Conservation (phyloP, 2,888 invertebrate species). For the Chirona hameri region DNA sequence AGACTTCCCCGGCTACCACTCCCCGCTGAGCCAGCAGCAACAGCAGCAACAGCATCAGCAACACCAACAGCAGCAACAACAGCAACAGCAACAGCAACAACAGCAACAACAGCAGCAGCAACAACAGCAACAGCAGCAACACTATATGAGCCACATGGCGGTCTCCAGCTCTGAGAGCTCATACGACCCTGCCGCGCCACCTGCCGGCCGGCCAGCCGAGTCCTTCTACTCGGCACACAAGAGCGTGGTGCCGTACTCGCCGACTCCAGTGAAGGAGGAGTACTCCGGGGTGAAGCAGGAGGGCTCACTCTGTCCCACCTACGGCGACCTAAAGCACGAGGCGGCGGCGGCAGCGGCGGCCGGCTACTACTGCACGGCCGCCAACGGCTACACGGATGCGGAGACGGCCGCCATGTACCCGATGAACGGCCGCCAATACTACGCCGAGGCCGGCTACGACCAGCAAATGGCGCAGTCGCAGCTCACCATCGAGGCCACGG, state of each 20-base stretch:
- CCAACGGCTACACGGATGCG: not conserved
- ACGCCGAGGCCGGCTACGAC: constrained; percentile 9
- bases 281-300: not conserved
- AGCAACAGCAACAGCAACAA: constrained; percentile 3
- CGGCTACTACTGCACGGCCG: constrained; percentile 7
- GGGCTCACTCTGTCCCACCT: not conserved
- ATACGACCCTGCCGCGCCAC: not conserved
- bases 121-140: constrained; percentile 25
- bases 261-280: not conserved
- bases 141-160: not conserved
- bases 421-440: not conserved
- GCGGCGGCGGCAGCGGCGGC: not conserved
- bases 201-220: not conserved
- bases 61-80: not conserved
- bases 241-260: not conserved
- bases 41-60: not conserved
- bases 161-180: not conserved
- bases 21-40: not conserved
- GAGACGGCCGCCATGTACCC: not conserved
- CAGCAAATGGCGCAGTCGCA: not conserved
- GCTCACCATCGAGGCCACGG: constrained; percentile 23
- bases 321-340: not conserved
- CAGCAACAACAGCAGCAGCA: constrained; percentile 10
- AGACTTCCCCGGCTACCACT: not conserved
- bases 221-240: not conserved